phyloP scores from a whole-genome alignment of 2,113 vertebrate genomes.

The Zapus hudsonius region DNA sequence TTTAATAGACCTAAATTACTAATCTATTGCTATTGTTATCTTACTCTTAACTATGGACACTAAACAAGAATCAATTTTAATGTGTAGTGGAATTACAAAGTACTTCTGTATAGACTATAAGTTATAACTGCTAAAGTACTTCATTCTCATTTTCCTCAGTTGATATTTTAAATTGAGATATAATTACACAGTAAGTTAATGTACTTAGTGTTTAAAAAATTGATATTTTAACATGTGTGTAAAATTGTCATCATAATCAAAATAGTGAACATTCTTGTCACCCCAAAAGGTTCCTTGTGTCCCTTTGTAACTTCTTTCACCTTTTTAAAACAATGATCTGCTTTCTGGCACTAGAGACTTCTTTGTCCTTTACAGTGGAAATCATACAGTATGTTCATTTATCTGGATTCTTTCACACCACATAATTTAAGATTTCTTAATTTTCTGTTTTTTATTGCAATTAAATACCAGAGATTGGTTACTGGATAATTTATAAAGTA shows the following conservation, averaged over 20 bases:
- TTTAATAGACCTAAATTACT: constrained; percentile 50
- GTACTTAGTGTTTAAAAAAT: background rate
- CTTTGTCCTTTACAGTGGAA: constrained; percentile 4
- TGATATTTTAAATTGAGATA: constrained; percentile 32
- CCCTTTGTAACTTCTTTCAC: background rate
- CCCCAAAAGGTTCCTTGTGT: background rate
- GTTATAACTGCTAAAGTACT: constrained; percentile 33
- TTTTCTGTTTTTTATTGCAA: background rate
- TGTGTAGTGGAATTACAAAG: background rate
- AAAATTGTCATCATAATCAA: background rate
- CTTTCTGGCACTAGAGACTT: background rate
- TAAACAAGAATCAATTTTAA: constrained; percentile 42
- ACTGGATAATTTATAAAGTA: background rate
- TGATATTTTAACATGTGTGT: constrained; percentile 3
- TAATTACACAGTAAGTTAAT: constrained; percentile 2
- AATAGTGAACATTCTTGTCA: background rate
- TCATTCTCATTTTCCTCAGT: constrained; percentile 48
- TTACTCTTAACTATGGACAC: constrained; percentile 27
- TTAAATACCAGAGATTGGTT: background rate
- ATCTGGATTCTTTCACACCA: background rate
- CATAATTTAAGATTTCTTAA: constrained; percentile 14
- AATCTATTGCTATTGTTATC: constrained; percentile 48
- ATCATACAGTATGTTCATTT: background rate
- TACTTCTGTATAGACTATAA: constrained; percentile 26
- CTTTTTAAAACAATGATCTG: background rate